Percentiles rank a stretch among this genome's conserved stretches.
Evolutionary conservation across 2,113 vertebrate genomes (phyloP).

Genomic region (Vanacampus margaritifer): DNA sequence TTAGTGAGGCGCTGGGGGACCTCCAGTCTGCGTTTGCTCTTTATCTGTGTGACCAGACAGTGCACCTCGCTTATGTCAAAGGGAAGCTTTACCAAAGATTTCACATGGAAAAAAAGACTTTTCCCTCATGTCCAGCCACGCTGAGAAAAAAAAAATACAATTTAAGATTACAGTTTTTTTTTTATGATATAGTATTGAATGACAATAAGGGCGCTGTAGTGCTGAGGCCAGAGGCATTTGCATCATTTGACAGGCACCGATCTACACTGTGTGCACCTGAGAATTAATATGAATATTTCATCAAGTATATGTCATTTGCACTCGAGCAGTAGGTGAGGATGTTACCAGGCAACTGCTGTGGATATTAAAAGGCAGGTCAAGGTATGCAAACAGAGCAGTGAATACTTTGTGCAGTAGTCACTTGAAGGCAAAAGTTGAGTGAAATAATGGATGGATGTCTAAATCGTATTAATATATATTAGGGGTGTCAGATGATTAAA

Average conservation of each 20-base stretch:
- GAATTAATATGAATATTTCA: constrained; percentile 25
- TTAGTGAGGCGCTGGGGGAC: constrained; percentile 49
- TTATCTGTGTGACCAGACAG: constrained; percentile 44
- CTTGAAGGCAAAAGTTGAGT: too few relatives aligned
- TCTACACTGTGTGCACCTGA: neutral
- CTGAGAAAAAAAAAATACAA: constrained; percentile 1
- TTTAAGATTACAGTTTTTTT: neutral
- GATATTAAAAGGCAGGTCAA: constrained; percentile 7
- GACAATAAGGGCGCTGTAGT: neutral
- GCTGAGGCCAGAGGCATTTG: neutral
- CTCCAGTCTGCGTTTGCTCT: constrained; percentile 29
- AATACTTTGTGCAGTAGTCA: too few relatives aligned
- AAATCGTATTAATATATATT: too few relatives aligned
- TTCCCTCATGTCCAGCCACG: neutral
- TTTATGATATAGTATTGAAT: neutral
- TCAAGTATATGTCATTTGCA: constrained; percentile 35
- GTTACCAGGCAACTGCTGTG: constrained; percentile 24
- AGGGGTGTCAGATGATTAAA: too few relatives aligned
- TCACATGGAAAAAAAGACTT: neutral
- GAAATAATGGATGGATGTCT: too few relatives aligned
- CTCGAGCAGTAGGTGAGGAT: constrained; percentile 2
- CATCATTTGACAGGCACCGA: neutral
- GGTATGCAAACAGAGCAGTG: neutral
- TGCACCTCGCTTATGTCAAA: constrained; percentile 31
- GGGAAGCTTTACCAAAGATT: constrained; percentile 11